phyloP scores from a whole-genome alignment of 2,113 vertebrate genomes.

The Seriola dumerili region DNA sequence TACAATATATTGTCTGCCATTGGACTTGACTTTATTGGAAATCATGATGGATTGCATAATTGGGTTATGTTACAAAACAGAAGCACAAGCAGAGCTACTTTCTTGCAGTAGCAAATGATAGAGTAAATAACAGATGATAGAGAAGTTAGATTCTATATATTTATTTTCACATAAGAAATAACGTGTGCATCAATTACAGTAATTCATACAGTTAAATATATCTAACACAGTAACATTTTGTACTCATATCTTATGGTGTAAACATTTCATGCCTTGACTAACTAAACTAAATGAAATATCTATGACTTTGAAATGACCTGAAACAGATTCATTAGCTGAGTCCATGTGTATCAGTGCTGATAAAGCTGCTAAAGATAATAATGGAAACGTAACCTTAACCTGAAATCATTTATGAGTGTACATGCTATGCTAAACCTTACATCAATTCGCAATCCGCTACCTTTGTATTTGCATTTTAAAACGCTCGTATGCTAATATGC shows the following conservation, averaged over 20 bases:
- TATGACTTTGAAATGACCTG: background rate
- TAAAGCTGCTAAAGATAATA: background rate
- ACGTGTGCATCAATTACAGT: background rate
- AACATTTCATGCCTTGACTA: too few species aligned
- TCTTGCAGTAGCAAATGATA: background rate
- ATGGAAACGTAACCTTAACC: background rate
- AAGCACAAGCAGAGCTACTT: slow-evolving; percentile 5
- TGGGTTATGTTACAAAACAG: slow-evolving; percentile 34
- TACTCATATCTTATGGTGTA: too few species aligned
- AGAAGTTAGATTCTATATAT: slow-evolving; percentile 2
- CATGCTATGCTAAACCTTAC: background rate
- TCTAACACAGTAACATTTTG: background rate
- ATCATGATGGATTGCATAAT: slow-evolving; percentile 58
- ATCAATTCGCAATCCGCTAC: background rate
- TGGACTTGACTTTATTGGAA: slow-evolving; percentile 55
- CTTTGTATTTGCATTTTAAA: slow-evolving; percentile 12
- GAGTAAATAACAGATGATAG: background rate
- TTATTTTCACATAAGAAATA: background rate
- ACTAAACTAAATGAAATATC: background rate
- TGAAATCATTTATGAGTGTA: background rate
- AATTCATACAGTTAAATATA: background rate
- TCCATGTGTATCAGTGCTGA: background rate
- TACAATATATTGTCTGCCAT: slow-evolving; percentile 24
- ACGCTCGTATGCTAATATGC: background rate
- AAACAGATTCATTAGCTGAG: too few species aligned